Evolutionary conservation across 37 sponge, comb jelly and placozoan genomes (phyloP).

Genomic region (Chondrilla cf. caribensis): DNA sequence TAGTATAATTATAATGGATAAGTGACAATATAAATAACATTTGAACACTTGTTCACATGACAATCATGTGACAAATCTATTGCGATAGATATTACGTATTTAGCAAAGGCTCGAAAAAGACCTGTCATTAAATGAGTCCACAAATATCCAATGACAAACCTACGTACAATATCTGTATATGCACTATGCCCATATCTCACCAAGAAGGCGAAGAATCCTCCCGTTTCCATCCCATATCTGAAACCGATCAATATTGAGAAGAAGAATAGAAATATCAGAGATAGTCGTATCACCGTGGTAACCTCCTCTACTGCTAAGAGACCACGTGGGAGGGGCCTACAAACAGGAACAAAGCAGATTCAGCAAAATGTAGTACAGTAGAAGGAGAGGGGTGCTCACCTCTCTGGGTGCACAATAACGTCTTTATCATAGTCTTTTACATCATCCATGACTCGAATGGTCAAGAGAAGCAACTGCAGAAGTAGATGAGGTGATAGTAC

Average conservation of each 20-base stretch:
- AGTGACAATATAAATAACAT: neutral
- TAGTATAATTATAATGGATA: neutral
- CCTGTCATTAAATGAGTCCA: too few species aligned
- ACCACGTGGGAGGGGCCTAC: slow-evolving; percentile 75
- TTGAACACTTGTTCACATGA: neutral
- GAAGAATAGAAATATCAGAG: slow-evolving; percentile 4
- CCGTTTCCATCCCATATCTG: slow-evolving; percentile 31
- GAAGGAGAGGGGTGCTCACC: slow-evolving; percentile 25
- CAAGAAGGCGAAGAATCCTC: slow-evolving; percentile 37
- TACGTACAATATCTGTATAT: too few species aligned
- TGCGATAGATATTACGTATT: too few species aligned
- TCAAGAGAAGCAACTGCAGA: slow-evolving; percentile 44
- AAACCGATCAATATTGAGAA: slow-evolving; percentile 36
- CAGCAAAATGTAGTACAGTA: too few species aligned
- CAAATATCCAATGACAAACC: too few species aligned
- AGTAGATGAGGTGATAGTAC: neutral
- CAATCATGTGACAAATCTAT: too few species aligned
- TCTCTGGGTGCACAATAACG: slow-evolving; percentile 71
- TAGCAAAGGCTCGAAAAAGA: too few species aligned
- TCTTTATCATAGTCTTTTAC: slow-evolving; percentile 86
- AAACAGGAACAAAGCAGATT: too few species aligned
- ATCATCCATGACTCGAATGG: slow-evolving; percentile 83
- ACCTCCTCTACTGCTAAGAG: slow-evolving; percentile 58
- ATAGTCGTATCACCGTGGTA: slow-evolving; percentile 26
- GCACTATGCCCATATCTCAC: slow-evolving; percentile 23